Conservation (phyloP, 1,140 invertebrate species). For the Anagrus nilaparvatae region DNA sequence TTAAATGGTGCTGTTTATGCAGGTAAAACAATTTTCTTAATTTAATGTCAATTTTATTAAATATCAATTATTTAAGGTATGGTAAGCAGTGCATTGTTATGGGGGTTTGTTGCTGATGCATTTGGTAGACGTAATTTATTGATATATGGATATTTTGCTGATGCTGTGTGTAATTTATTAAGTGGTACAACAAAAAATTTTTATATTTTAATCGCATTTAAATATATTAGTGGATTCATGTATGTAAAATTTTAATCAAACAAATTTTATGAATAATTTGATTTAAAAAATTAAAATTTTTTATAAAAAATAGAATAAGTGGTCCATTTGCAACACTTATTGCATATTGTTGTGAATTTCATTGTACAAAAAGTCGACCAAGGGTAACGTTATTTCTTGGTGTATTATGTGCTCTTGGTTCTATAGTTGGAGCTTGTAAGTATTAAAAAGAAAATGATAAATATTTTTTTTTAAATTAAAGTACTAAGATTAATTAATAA, state of each 20-base stretch:
- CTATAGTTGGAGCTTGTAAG: too few relatives aligned
- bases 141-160: conserved; percentile 54
- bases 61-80: conserved; percentile 49
- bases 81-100: conserved; percentile 67
- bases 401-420: conserved; percentile 34
- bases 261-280: too few relatives aligned
- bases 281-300: too few relatives aligned
- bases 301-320: conserved; percentile 45
- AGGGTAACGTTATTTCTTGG: conserved; percentile 50
- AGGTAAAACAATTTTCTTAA: conserved; percentile 36
- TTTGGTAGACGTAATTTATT: conserved; percentile 58
- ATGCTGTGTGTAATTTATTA: conserved; percentile 53
- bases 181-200: conserved; percentile 59
- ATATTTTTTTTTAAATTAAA: too few relatives aligned
- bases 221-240: conserved; percentile 68
- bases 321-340: conserved; percentile 58
- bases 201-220: conserved; percentile 53
- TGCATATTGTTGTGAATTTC: conserved; percentile 56
- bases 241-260: conserved; percentile 43
- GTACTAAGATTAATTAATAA: too few relatives aligned
- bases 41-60: neutral
- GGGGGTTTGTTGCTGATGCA: conserved; percentile 69
- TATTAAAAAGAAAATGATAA: too few relatives aligned
- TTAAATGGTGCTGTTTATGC: conserved; percentile 53
- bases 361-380: conserved; percentile 47